Percentiles rank a stretch among this genome's conserved stretches.
Conservation (phyloP, 2,797 vertebrate species). For the Jordanella pulchra region DNA sequence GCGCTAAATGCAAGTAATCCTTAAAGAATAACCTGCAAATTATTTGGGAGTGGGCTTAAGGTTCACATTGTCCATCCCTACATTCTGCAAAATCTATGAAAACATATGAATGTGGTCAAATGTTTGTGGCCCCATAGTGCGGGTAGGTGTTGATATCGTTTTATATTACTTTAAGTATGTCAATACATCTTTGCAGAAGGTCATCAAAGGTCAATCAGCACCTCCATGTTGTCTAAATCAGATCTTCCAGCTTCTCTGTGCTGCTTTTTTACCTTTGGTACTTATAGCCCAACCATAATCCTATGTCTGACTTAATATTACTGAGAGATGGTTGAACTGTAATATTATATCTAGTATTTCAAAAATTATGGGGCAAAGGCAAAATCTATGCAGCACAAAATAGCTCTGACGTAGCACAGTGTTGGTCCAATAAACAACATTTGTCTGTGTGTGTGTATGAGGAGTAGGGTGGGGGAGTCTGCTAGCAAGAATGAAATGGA, state of each 20-base stretch:
- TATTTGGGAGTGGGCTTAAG: neutral
- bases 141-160: neutral
- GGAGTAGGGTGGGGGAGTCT: neutral
- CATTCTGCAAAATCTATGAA: neutral
- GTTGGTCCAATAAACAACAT: neutral
- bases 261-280: too few species aligned
- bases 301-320: too few species aligned
- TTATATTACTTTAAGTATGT: too few species aligned
- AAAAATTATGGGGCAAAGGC: neutral
- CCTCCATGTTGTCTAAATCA: neutral
- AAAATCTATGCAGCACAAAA: neutral
- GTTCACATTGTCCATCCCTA: neutral
- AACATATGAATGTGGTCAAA: neutral
- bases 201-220: neutral
- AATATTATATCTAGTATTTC: too few species aligned
- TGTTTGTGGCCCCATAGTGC: neutral
- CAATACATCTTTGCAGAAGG: neutral
- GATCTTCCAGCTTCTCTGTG: neutral
- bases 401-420: neutral
- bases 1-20: too few species aligned
- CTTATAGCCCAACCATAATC: too few species aligned
- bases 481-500: too few species aligned
- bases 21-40: too few species aligned
- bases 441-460: neutral
- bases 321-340: too few species aligned